A percentile compares a stretch with the other conserved stretches of the same genome.
These are phyloP conservation scores for Onychorhynchus coronatus DNA, from an alignment of 2,113 vertebrate species.

Conservation along the genomic window DNA sequence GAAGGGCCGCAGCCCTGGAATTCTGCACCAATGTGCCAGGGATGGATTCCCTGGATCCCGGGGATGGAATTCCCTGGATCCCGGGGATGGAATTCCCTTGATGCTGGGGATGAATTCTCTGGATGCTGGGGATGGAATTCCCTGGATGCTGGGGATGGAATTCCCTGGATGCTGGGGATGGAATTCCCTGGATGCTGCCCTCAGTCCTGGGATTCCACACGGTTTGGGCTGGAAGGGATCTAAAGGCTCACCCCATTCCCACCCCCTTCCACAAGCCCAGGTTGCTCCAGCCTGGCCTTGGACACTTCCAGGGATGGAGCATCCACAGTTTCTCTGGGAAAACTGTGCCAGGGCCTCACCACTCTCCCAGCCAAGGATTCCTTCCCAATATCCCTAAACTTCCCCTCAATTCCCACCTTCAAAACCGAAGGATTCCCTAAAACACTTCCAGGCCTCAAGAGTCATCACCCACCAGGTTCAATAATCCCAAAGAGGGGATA, in stretches of 20 bases:
- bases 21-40: neutral
- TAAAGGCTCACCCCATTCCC: neutral
- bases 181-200: neutral
- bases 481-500: neutral
- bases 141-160: neutral
- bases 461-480: neutral
- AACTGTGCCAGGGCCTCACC: neutral
- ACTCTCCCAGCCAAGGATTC: neutral
- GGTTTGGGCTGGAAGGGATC: neutral
- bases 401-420: neutral
- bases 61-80: neutral
- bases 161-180: neutral
- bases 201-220: neutral
- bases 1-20: neutral
- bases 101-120: too few relatives aligned
- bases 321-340: neutral
- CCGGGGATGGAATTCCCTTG: neutral
- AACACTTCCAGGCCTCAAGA: neutral
- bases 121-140: neutral
- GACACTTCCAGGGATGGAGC: neutral
- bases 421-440: rapidly evolving
- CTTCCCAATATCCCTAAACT: rapidly evolving
- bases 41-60: neutral
- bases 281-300: neutral
- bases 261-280: neutral